Evolutionary conservation across 2,113 vertebrate genomes (phyloP), one percentile per base, ranked within the genome.

Genomic region (Cyphomyrus plagiostoma): DNA sequence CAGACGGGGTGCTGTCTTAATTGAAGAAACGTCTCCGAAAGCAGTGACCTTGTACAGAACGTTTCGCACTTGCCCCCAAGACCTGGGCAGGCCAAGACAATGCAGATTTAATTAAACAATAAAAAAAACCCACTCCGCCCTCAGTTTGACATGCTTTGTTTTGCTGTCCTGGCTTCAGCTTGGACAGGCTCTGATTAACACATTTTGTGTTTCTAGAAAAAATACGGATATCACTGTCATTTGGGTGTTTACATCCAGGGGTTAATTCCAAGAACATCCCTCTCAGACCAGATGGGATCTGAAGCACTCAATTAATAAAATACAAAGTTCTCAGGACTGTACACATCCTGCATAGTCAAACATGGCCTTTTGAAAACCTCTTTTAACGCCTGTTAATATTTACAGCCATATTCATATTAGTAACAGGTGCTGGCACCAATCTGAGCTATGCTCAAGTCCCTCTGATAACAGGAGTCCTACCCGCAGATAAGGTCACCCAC

Each of bases 401-500:
- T 89, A 89, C 82, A 85, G 21, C 56, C 90, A 77, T 90, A 92
- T 90, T 89, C 80, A 87, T 87, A 90, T 80, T 86, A 90, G 87
- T 48, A 49, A 88, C 50, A 50, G 77, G 89, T 39, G 87, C 90
- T 90, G 89, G 91, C 89, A 86, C 17, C 0, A 21, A 52, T 88
- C 90, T 89, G 90, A 89, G 46, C 23, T 86, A 86, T 90, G 52
- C 11, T 62, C 66, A 49, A 48, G 66, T 26, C 56, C 35, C 50
- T 56, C 53, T 30, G 58, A 88, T 42, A 70, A 26, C 70, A 17
- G 35, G 74, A 80, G 74, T 42, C 35, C 74, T 0, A 0, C 4
- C 30, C 17, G 15, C 30, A 6, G 62, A 35, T 6, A 77, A 77
- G 70, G 35, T 39, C 70, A 10, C 35, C 74, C 74, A 39, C 35